Percentiles rank a stretch among this genome's conserved stretches.
Evolutionary conservation across 2,113 vertebrate species (phyloP).

Genomic region (Pachypanchax playfairii): DNA sequence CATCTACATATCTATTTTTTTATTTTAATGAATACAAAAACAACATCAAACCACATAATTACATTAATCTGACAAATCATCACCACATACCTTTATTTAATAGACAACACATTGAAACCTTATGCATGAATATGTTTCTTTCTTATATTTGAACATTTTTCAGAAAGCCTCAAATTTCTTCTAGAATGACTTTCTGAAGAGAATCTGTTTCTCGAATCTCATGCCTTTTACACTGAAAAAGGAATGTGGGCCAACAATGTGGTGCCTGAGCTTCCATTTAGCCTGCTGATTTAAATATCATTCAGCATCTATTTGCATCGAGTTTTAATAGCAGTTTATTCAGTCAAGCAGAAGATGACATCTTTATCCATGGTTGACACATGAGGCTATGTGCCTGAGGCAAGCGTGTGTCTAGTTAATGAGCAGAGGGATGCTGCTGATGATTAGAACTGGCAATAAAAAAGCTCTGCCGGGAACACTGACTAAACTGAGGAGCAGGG

Average conservation of each 20-base stretch:
- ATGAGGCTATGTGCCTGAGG: constrained; percentile 71
- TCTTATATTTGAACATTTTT: constrained; percentile 1
- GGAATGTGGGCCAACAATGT: constrained; percentile 58
- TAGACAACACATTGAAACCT: no score
- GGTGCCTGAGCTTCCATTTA: constrained; percentile 61
- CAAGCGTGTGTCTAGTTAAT: constrained; percentile 75
- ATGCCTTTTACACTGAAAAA: constrained; percentile 26
- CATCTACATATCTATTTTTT: no score
- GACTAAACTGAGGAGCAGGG: constrained; percentile 35
- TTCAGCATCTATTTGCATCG: constrained; percentile 67
- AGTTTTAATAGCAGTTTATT: constrained; percentile 73
- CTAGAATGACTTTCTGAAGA: constrained; percentile 5
- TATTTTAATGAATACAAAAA: no score
- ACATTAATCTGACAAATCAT: no score
- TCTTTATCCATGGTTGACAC: constrained; percentile 75
- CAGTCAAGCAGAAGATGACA: constrained; percentile 75
- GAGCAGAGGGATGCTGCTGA: constrained; percentile 74
- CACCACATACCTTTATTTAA: no score
- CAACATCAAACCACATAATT: no score
- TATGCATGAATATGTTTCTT: not conserved
- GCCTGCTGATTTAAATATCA: constrained; percentile 68
- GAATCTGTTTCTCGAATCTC: constrained; percentile 36
- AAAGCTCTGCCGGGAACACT: constrained; percentile 39
- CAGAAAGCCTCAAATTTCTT: constrained; percentile 8
- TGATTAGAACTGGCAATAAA: constrained; percentile 69